Evolutionary conservation across 2,113 vertebrate genomes (phyloP), one percentile per base, ranked within the genome.

Genomic region (Megaceryle maxima): DNA sequence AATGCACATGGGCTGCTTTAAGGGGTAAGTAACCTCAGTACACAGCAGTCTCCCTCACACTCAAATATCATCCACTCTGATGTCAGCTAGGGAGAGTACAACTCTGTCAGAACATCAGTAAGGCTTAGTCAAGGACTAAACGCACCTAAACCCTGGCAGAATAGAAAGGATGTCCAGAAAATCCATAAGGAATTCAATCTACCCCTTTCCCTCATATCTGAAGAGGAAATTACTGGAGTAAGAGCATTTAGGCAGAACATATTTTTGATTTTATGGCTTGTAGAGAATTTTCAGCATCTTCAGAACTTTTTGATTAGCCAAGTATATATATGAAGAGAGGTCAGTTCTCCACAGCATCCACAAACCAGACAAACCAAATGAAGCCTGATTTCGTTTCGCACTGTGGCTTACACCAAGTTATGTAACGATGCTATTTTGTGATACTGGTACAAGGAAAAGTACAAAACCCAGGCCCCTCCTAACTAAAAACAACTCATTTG

Each of bases 141-240:
- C 50, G 74, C 62, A 80, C 63, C 85, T 93, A 92, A 87, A 75
- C 46, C 50, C 81, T 4, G n/a, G 46, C 62, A 83, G 63, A 83
- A 57, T 69, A 53, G 94, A 96, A 92, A 85, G 37, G 75, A 93
- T 89, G 90, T 87, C 83, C 63, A 62, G 87, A 91, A 97, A 95
- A 96, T 9, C n/a, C 55, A 19, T 20, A 66, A 82, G 55, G 46
- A 85, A 60, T 56, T 92, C 70, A 66, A 87, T 50, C 63, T 89
- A 29, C 55, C 53, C 35, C n/a, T 37, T 94, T 91, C 31, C 55
- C 31, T 85, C 2, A 0, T 74, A 59, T 77, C 41, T 73, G 74
- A 87, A 85, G 74, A 88, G 50, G 37, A 89, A 94, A 83, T 87
- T 59, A 79, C 31, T 41, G 63, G 59, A 94, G 39, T 77, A 87